Conservation (phyloP, 2,113 vertebrate genomes). For the Tautogolabrus adspersus region DNA sequence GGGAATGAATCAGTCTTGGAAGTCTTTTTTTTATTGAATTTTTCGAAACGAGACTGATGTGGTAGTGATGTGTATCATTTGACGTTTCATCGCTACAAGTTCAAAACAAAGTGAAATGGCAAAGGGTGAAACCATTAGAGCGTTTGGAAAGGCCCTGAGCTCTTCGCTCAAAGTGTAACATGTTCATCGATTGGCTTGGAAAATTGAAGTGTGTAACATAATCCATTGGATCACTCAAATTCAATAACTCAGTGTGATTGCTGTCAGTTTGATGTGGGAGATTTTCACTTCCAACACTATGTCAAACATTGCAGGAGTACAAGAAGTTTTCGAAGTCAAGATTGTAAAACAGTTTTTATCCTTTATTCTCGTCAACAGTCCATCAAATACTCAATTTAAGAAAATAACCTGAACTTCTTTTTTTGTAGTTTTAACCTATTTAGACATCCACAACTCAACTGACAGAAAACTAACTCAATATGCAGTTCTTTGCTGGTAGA, state of each 20-base stretch:
- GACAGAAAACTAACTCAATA: background rate
- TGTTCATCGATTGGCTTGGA: slow-evolving; percentile 24
- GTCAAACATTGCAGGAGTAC: background rate
- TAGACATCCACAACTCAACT: background rate
- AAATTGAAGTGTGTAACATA: slow-evolving; percentile 20
- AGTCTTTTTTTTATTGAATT: background rate
- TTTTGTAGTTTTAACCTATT: background rate
- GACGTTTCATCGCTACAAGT: slow-evolving; percentile 27
- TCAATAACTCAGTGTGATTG: slow-evolving; percentile 15
- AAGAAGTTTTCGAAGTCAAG: background rate
- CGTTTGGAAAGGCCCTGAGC: background rate
- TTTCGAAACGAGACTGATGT: slow-evolving; percentile 10
- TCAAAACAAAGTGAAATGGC: slow-evolving; percentile 37
- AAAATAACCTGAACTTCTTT: background rate
- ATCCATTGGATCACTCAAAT: slow-evolving; percentile 25
- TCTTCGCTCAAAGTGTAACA: slow-evolving; percentile 4
- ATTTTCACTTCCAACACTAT: slow-evolving; percentile 10
- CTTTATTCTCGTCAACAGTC: background rate
- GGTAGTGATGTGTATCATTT: slow-evolving; percentile 36
- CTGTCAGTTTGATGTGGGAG: slow-evolving; percentile 9
- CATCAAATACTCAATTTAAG: background rate
- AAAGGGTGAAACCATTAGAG: slow-evolving; percentile 30
- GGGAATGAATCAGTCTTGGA: slow-evolving; percentile 42
- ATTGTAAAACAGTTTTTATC: background rate
- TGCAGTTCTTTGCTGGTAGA: background rate